These are phyloP conservation scores for Myzus persicae DNA, from an alignment of 1,140 invertebrate species.

Conservation along the genomic window DNA sequence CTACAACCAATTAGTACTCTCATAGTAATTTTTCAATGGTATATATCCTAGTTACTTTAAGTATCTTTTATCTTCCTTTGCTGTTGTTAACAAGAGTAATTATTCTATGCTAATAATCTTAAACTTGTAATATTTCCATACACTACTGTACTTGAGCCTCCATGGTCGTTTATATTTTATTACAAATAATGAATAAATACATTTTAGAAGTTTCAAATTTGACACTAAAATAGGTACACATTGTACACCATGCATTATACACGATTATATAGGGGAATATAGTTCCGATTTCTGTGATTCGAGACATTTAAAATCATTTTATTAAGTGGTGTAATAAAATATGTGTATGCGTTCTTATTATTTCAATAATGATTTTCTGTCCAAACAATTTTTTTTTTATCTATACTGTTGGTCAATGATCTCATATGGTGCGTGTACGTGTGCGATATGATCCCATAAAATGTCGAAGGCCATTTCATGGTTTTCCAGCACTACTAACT, in stretches of 20 bases:
- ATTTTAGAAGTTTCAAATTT: too few relatives aligned
- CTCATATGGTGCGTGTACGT: neutral
- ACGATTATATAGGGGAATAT: neutral
- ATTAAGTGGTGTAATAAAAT: neutral
- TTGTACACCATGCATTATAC: too few relatives aligned
- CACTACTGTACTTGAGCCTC: too few relatives aligned
- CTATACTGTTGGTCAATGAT: conserved; percentile 22
- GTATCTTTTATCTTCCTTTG: too few relatives aligned
- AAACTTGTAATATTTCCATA: too few relatives aligned
- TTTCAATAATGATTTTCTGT: neutral
- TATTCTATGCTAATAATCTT: too few relatives aligned
- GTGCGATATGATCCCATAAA: conserved; percentile 38
- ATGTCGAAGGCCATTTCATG: conserved; percentile 22
- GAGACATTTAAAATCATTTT: neutral
- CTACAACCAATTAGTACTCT: too few relatives aligned
- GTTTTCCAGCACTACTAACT: conserved; percentile 15
- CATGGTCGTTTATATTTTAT: too few relatives aligned
- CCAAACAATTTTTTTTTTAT: conserved; percentile 29
- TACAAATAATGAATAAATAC: too few relatives aligned
- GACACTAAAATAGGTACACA: neutral
- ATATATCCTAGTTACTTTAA: too few relatives aligned
- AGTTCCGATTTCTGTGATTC: neutral
- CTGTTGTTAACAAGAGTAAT: too few relatives aligned
- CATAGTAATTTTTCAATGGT: too few relatives aligned
- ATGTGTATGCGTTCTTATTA: neutral